These are phyloP conservation scores for Acipenser ruthenus DNA, from an alignment of 2,797 vertebrate genomes.

Conservation along the genomic window DNA sequence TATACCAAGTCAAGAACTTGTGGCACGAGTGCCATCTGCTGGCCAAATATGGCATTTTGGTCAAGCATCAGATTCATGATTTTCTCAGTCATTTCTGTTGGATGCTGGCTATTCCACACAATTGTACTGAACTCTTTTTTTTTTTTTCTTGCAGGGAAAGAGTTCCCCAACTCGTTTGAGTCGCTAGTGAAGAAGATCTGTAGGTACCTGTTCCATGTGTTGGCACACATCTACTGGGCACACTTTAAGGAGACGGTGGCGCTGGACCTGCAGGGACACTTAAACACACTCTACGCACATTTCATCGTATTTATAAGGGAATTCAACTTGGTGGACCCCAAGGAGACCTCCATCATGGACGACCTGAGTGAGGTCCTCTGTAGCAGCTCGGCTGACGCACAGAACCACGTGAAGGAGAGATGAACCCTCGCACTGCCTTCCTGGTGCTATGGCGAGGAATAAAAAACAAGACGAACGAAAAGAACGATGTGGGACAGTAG, in stretches of 20 bases:
- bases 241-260: slow-evolving; percentile 97
- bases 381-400: slow-evolving; percentile 71
- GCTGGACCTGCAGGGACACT: slow-evolving; percentile 92
- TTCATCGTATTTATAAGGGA: slow-evolving; percentile 97
- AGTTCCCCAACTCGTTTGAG: slow-evolving; percentile 95
- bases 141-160: slow-evolving; percentile 67
- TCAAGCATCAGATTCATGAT: not conserved
- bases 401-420: slow-evolving; percentile 97
- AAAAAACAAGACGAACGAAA: not conserved
- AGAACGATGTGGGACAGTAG: slow-evolving; percentile 47
- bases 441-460: too few species aligned
- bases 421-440: slow-evolving; percentile 55
- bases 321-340: slow-evolving; percentile 96
- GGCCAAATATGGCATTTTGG: too few species aligned
- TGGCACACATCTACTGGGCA: slow-evolving; percentile 97
- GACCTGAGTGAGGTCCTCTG: slow-evolving; percentile 96
- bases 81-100: not conserved
- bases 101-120: not conserved
- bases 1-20: too few species aligned
- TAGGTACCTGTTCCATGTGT: slow-evolving; percentile 89
- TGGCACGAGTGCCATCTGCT: too few species aligned
- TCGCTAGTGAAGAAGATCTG: slow-evolving; percentile 95
- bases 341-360: slow-evolving; percentile 96
- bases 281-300: slow-evolving; percentile 95
- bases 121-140: slow-evolving; percentile 3